These are phyloP conservation scores for Cryptoprocta ferox DNA, from an alignment of 2,797 vertebrate genomes.

Conservation along the genomic window DNA sequence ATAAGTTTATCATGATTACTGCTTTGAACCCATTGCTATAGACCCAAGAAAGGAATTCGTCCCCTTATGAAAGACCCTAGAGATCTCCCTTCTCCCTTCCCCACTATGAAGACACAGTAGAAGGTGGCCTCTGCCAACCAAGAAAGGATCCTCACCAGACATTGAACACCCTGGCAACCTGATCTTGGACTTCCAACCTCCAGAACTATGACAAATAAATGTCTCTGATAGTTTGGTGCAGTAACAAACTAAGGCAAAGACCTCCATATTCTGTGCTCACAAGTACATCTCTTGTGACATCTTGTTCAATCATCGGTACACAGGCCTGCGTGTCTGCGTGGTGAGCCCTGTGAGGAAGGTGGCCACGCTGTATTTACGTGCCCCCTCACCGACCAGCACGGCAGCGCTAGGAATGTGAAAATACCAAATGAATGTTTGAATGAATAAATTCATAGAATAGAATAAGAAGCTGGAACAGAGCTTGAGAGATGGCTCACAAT, in stretches of 20 bases:
- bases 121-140: neutral
- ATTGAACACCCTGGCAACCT: fast-evolving
- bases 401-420: neutral
- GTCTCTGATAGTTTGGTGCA: too few relatives aligned
- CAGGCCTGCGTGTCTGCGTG: fast-evolving
- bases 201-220: neutral
- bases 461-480: neutral
- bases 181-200: neutral
- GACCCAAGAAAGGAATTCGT: neutral
- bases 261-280: neutral
- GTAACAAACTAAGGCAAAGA: neutral
- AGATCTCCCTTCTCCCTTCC: too few relatives aligned
- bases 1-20: neutral
- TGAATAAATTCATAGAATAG: neutral
- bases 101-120: fast-evolving
- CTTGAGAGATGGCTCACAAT: neutral
- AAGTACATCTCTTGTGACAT: neutral
- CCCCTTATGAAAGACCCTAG: neutral
- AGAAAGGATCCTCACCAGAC: neutral
- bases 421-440: neutral
- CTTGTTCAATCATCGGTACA: neutral
- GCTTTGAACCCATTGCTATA: neutral
- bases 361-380: fast-evolving
- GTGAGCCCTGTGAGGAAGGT: neutral
- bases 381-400: neutral